phyloP scores from a whole-genome alignment of 2,797 vertebrate species.

The Anabas testudineus region DNA sequence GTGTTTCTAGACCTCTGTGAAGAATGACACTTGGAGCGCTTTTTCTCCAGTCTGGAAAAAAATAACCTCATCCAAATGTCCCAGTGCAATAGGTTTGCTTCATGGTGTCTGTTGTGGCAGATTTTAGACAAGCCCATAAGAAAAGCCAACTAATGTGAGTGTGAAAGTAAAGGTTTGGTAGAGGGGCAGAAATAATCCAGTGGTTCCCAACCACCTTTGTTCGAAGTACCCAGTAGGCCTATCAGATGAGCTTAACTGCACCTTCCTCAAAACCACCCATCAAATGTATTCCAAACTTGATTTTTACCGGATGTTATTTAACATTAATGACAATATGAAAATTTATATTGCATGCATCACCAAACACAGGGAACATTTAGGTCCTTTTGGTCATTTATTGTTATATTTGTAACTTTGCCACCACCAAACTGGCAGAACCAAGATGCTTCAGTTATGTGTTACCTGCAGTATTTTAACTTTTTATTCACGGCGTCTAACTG shows the following conservation, averaged over 20 bases:
- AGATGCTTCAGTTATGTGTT: no score
- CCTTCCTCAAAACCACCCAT: not conserved
- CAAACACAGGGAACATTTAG: no score
- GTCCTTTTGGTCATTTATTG: no score
- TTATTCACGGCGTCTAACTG: no score
- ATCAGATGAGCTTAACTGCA: not conserved
- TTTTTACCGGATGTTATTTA: not conserved
- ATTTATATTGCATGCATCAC: not conserved
- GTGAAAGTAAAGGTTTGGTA: slow-evolving; percentile 17
- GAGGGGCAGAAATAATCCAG: slow-evolving; percentile 31
- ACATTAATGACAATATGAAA: not conserved
- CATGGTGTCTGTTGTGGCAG: slow-evolving; percentile 30
- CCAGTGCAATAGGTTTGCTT: slow-evolving; percentile 44
- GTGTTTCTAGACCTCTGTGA: slow-evolving; percentile 62
- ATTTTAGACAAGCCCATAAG: slow-evolving; percentile 13
- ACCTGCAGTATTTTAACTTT: no score
- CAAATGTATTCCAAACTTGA: not conserved
- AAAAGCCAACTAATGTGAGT: slow-evolving; percentile 18
- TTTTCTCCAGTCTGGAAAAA: slow-evolving; percentile 43
- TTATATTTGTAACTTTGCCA: no score
- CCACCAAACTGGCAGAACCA: no score
- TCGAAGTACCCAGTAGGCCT: not conserved
- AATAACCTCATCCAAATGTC: slow-evolving; percentile 41
- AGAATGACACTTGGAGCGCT: slow-evolving; percentile 62
- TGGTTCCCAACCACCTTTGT: not conserved